These are phyloP conservation scores for Parnassius mnemosyne DNA, from an alignment of 2,888 invertebrate species.

Conservation along the genomic window DNA sequence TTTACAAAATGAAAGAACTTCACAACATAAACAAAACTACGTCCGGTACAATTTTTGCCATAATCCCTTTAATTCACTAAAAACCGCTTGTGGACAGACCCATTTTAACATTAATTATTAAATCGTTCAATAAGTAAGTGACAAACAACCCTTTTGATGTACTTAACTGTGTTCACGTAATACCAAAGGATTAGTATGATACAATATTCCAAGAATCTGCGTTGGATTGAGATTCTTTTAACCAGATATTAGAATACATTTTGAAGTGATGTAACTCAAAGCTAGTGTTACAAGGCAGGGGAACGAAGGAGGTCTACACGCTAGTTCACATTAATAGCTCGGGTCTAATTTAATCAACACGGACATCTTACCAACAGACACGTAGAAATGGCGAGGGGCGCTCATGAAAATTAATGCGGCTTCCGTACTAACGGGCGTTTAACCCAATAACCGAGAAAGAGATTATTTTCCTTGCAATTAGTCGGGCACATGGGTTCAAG, in stretches of 20 bases:
- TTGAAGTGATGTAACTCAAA: not conserved
- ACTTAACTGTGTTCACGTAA: constrained; percentile 3
- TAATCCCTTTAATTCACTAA: not conserved
- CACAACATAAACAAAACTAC: too few relatives aligned
- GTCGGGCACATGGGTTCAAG: constrained; percentile 3
- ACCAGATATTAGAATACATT: not conserved
- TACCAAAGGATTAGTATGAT: not conserved
- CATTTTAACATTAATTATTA: constrained; percentile 17
- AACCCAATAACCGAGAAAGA: constrained; percentile 23
- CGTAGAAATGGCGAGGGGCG: constrained; percentile 7
- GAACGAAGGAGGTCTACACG: constrained; percentile 11
- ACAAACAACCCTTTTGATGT: constrained; percentile 19
- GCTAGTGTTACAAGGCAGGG: constrained; percentile 6
- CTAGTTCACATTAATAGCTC: constrained; percentile 21
- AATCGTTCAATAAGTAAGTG: constrained; percentile 18
- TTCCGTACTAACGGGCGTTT: constrained; percentile 20
- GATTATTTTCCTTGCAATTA: constrained; percentile 23
- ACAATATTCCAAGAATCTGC: not conserved
- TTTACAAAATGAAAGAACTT: too few relatives aligned
- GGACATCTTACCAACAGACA: constrained; percentile 17
- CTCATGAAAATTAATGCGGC: constrained; percentile 24
- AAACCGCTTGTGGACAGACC: not conserved
- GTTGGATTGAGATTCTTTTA: not conserved
- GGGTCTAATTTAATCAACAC: constrained; percentile 24
- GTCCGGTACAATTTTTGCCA: not conserved